Evolutionary conservation across 1,140 invertebrate species (phyloP).

Genomic region (Euglossa dilemma): DNA sequence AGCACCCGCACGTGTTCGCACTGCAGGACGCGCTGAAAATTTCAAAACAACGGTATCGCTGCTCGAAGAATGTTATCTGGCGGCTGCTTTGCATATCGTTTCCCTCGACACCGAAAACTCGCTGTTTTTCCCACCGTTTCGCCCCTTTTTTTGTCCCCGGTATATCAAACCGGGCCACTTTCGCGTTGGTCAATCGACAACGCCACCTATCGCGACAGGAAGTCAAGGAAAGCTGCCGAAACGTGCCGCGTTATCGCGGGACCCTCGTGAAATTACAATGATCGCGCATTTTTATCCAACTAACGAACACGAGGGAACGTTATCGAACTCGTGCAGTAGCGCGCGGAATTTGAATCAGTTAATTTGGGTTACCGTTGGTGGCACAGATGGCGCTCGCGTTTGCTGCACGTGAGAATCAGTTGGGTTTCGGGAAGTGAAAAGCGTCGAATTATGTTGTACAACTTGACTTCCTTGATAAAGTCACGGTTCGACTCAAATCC

Average conservation of each 20-base stretch:
- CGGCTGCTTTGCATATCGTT: slow-evolving; percentile 50
- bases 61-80: slow-evolving; percentile 8
- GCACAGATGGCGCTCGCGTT: not conserved
- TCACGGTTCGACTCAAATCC: too few relatives aligned
- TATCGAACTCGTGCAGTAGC: not conserved
- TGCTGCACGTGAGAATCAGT: not conserved
- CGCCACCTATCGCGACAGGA: slow-evolving; percentile 35
- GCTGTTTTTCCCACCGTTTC: not conserved
- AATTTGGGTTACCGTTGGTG: slow-evolving; percentile 1
- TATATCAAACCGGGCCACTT: not conserved
- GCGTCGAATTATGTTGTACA: too few relatives aligned
- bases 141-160: not conserved
- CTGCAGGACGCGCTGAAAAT: slow-evolving; percentile 16
- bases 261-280: not conserved
- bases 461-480: too few relatives aligned
- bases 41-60: slow-evolving; percentile 21
- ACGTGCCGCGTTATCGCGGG: slow-evolving; percentile 20
- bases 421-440: not conserved
- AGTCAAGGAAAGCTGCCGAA: slow-evolving; percentile 44
- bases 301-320: not conserved
- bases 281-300: slow-evolving; percentile 5
- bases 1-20: not conserved
- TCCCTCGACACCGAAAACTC: not conserved
- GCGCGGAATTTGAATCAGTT: slow-evolving; percentile 17
- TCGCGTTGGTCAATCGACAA: slow-evolving; percentile 28